Evolutionary conservation across 2,888 invertebrate genomes (phyloP).

Genomic region (Dicyrtomina minuta): DNA sequence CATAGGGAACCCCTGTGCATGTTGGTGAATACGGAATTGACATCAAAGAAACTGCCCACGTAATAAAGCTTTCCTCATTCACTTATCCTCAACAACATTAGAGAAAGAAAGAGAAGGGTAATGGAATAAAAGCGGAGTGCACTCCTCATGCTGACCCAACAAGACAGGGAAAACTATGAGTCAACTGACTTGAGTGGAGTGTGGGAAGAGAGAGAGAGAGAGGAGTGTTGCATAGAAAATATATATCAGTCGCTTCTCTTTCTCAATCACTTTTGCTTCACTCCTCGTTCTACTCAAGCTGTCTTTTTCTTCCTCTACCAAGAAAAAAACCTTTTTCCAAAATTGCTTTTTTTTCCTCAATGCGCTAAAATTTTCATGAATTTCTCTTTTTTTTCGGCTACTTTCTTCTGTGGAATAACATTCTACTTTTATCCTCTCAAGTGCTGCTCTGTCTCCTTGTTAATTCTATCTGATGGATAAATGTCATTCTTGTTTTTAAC

Average conservation of each 20-base stretch:
- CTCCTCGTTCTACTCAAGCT: slow-evolving; percentile 37
- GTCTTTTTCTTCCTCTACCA: slow-evolving; percentile 42
- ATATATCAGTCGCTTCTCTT: slow-evolving; percentile 38
- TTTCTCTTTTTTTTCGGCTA: slow-evolving; percentile 26
- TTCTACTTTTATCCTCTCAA: slow-evolving; percentile 31
- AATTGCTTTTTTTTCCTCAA: slow-evolving; percentile 52
- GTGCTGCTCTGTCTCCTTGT: slow-evolving; percentile 28
- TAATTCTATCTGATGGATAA: slow-evolving; percentile 44
- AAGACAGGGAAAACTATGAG: not conserved
- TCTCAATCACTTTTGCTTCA: slow-evolving; percentile 42
- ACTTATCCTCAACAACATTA: not conserved
- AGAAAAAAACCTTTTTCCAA: slow-evolving; percentile 50
- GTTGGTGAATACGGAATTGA: too few relatives aligned
- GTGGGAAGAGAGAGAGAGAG: not conserved
- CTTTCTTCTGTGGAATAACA: slow-evolving; percentile 21
- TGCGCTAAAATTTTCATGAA: slow-evolving; percentile 53
- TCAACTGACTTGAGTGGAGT: not conserved
- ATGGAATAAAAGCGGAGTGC: too few relatives aligned
- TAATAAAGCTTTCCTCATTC: not conserved
- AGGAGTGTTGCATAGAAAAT: slow-evolving; percentile 28
- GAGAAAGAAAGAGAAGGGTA: not conserved
- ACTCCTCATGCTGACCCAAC: too few relatives aligned
- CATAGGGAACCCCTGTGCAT: too few relatives aligned
- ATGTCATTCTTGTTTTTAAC: slow-evolving; percentile 46
- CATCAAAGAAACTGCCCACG: not conserved